Evolutionary conservation across 2,888 invertebrate genomes (phyloP), one percentile per base, ranked within the genome.

Genomic region (Diaphora mendica): DNA sequence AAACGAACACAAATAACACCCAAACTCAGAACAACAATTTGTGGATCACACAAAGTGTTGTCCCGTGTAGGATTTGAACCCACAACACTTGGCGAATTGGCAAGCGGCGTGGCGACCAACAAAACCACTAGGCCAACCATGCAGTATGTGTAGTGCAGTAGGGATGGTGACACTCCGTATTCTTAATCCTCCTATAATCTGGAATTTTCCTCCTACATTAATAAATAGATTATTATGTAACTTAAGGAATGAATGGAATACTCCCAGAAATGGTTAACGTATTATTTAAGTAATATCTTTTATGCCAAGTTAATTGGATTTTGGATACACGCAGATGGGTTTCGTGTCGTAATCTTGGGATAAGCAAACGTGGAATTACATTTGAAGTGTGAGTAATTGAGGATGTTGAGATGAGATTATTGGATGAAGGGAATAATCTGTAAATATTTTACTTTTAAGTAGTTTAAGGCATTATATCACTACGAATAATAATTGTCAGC

Each of bases 251-350:
- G 2, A 48, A 17, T 48, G 48, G 48, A 48, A 67, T 44, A 30
- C 30, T 44, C 7, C 30, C 17, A 30, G 67, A 30, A 67, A 48
- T 67, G 20, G 48, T 33, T 23, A 23, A 33, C n/a, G 0, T 35
- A 55, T 35, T 51, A 62, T 55, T 66, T 68, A 72, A 72, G 51
- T 68, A 68, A 72, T 44, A 67, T 72, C 66, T 64, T 64, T 69
- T 30, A 69, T 51, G 51, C 51, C 42, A 55, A 69, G 55, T 42
- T 73, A 69, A 73, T 73, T 30, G 64, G 68, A 64, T 72, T 68
- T 48, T 33, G 62, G 35, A 35, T 55, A 68, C 48, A 48, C 42
- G 44, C 44, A 51, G n/a, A 44, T 73, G 48, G 5, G 26, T 33
- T 73, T 65, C 55, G 55, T 39, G 55, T 30, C 42, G 33, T 68